These are phyloP conservation scores for Pelosia muscerda DNA, from an alignment of 2,888 invertebrate species.

Conservation along the genomic window DNA sequence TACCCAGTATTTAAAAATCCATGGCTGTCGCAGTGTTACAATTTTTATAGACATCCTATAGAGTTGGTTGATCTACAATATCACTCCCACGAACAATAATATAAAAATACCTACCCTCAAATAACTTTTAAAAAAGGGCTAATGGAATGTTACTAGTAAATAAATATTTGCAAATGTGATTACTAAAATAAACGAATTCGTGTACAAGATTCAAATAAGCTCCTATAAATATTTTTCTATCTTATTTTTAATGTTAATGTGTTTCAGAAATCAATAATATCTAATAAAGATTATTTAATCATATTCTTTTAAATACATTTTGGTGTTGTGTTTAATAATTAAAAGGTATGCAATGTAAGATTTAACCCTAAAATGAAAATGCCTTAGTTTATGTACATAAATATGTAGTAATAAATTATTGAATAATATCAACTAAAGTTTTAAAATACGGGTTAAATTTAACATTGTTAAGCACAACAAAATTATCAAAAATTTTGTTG, in stretches of 20 bases:
- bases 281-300: constrained; percentile 5
- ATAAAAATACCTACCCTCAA: not conserved
- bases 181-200: constrained; percentile 30
- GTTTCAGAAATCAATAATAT: constrained; percentile 24
- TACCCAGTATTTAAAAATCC: not conserved
- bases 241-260: constrained; percentile 27
- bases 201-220: constrained; percentile 24
- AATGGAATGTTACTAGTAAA: not conserved
- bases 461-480: constrained; percentile 41
- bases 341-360: constrained; percentile 27
- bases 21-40: not conserved
- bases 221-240: constrained; percentile 24
- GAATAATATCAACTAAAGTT: not conserved
- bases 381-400: not conserved
- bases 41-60: not conserved
- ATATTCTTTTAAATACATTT: constrained; percentile 27
- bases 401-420: not conserved
- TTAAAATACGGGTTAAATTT: constrained; percentile 29
- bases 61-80: too few species aligned
- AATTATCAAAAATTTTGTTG: constrained; percentile 57
- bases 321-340: constrained; percentile 41
- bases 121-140: not conserved
- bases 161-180: not conserved
- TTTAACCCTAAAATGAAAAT: constrained; percentile 26
- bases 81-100: not conserved